phyloP scores from a whole-genome alignment of 2,888 invertebrate species.

The Schizotus pectinicornis region DNA sequence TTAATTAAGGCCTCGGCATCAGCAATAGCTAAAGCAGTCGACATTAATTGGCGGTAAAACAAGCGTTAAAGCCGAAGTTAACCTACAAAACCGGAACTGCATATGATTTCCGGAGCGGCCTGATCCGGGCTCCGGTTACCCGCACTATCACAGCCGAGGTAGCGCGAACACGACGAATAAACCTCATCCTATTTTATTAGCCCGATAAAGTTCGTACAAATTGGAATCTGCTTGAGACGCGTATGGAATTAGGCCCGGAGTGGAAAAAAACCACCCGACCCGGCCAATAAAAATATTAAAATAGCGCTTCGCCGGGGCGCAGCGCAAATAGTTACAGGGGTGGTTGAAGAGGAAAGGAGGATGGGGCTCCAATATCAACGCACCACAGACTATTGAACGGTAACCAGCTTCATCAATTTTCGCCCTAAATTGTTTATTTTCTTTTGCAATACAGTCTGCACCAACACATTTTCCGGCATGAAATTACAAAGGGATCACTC shows the following conservation, averaged over 20 bases:
- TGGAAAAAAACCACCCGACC: background rate
- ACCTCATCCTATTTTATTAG: too few relatives aligned
- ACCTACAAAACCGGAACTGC: constrained; percentile 37
- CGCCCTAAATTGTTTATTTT: constrained; percentile 36
- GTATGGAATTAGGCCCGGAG: background rate
- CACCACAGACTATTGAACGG: constrained; percentile 37
- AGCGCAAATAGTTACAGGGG: constrained; percentile 12
- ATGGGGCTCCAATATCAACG: constrained; percentile 36
- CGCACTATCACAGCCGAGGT: constrained; percentile 20
- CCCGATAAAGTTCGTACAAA: too few relatives aligned
- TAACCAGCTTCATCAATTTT: constrained; percentile 45
- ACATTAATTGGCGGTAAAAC: constrained; percentile 43
- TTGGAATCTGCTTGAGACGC: too few relatives aligned
- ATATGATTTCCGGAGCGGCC: constrained; percentile 38
- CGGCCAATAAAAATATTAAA: constrained; percentile 19
- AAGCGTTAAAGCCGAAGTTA: constrained; percentile 40
- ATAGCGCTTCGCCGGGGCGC: constrained; percentile 3
- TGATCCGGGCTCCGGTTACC: constrained; percentile 25
- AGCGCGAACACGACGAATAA: too few relatives aligned
- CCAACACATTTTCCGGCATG: constrained; percentile 27
- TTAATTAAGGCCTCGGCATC: constrained; percentile 9
- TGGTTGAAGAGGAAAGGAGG: background rate
- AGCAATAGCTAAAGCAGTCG: constrained; percentile 34
- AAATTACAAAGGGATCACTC: constrained; percentile 35
- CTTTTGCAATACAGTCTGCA: constrained; percentile 34